Conservation (phyloP, 2,113 vertebrate genomes). For the Pollimyrus isidori region DNA sequence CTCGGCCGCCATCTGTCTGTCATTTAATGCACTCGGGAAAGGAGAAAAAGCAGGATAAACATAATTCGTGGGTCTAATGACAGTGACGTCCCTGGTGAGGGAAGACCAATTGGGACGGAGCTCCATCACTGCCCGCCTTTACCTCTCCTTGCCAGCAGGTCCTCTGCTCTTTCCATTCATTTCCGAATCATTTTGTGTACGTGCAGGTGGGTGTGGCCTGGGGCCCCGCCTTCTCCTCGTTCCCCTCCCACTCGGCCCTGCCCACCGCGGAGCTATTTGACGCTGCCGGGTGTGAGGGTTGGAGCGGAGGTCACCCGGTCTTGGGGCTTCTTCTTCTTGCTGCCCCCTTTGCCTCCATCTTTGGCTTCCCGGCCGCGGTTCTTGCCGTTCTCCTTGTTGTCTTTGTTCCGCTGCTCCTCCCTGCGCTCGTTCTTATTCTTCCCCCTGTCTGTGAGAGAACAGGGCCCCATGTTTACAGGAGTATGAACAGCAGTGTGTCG, state of each 20-base stretch:
- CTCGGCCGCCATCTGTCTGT: constrained; percentile 6
- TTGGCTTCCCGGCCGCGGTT: constrained; percentile 58
- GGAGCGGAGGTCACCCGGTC: constrained; percentile 58
- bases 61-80: constrained; percentile 14
- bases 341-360: constrained; percentile 55
- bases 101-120: background rate
- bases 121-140: background rate
- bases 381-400: constrained; percentile 50
- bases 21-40: background rate
- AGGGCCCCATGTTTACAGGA: background rate
- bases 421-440: constrained; percentile 45
- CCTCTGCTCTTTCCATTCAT: constrained; percentile 40
- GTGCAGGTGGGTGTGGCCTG: constrained; percentile 28
- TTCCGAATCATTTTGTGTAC: constrained; percentile 6
- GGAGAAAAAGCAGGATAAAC: constrained; percentile 22
- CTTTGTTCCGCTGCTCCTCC: constrained; percentile 51
- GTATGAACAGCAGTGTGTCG: background rate
- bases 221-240: constrained; percentile 15
- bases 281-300: constrained; percentile 50
- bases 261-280: constrained; percentile 56
- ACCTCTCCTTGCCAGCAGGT: constrained; percentile 14
- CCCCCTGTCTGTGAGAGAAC: constrained; percentile 53
- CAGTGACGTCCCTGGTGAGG: background rate
- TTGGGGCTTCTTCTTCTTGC: constrained; percentile 66
- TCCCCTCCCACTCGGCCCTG: background rate